Evolutionary conservation across 2,888 invertebrate genomes (phyloP), one percentile per base, ranked within the genome.

Genomic region (Troglohyphantes excavatus): DNA sequence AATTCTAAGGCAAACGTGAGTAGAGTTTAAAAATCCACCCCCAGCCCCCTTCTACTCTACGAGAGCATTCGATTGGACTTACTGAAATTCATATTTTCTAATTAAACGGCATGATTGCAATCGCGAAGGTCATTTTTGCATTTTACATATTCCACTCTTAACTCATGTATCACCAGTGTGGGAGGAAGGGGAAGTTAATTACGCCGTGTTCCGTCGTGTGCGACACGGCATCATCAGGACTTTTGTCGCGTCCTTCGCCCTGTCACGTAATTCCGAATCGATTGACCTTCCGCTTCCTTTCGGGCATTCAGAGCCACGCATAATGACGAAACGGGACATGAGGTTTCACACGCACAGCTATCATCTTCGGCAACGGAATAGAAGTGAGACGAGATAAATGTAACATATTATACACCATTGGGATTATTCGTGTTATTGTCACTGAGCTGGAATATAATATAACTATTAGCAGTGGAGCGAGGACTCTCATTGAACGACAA

Each of bases 161-260:
- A n/a, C n/a, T n/a, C n/a, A n/a, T n/a, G n/a, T n/a, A n/a, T n/a
- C n/a, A n/a, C n/a, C n/a, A n/a, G n/a, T n/a, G n/a, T 39, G 9
- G 39, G 9, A 39, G 39, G 39, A 39, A 39, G n/a, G 5, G 13
- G 27, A 27, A 72, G 46, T 26, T 46, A 53, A 72, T 72, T 72
- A 46, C 26, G 26, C 7, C 27, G 26, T 78, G 78, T 78, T 43
- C 65, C 39, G 63, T 65, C 23, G 65, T 63, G 78, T 78, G 65
- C 61, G 17, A 78, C 65, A 33, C 78, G 43, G 33, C 63, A 39
- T 65, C 65, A 78, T 78, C 39, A 78, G 17, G 63, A 76, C 61
- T 76, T 61, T 7, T 6, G n/a, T 26, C 63, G 43, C 39, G 65
- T 78, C 39, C 78, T 43, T n/a, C 23, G 23, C n/a, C 9, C 61